Conservation (phyloP, 2,797 vertebrate species). For the Danionella dracula region DNA sequence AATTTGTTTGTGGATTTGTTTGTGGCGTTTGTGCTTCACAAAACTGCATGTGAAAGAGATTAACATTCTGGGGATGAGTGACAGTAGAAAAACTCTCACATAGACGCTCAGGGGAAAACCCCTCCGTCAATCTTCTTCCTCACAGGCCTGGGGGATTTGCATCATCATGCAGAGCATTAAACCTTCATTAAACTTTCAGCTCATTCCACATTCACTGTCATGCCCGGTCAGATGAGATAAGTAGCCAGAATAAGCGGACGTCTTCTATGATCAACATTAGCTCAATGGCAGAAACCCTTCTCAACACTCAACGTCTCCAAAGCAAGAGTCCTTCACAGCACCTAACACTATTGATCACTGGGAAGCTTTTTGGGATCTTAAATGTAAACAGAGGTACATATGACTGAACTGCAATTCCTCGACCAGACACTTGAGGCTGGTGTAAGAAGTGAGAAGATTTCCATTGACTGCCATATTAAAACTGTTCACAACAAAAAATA, state of each 20-base stretch:
- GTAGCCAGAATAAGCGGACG: not conserved
- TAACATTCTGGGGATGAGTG: not conserved
- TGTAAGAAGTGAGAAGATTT: no score
- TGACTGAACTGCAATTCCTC: no score
- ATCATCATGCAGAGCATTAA: conserved; percentile 8
- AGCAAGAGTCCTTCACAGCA: not conserved
- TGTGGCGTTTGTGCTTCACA: no score
- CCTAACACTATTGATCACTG: no score
- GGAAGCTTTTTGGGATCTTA: no score
- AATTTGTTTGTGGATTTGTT: no score
- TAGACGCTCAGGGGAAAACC: not conserved
- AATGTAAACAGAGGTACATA: no score
- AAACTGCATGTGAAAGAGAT: no score
- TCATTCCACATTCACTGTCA: not conserved
- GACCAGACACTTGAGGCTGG: no score
- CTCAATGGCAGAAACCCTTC: no score
- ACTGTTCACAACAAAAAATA: no score
- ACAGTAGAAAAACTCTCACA: not conserved
- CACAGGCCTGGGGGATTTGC: not conserved
- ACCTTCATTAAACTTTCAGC: conserved; percentile 32
- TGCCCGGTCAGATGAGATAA: not conserved
- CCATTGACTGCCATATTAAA: no score
- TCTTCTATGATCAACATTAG: not conserved
- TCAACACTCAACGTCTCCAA: not conserved
- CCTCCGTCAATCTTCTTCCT: not conserved